Conservation (phyloP, 2,888 invertebrate genomes). For the Actias luna region DNA sequence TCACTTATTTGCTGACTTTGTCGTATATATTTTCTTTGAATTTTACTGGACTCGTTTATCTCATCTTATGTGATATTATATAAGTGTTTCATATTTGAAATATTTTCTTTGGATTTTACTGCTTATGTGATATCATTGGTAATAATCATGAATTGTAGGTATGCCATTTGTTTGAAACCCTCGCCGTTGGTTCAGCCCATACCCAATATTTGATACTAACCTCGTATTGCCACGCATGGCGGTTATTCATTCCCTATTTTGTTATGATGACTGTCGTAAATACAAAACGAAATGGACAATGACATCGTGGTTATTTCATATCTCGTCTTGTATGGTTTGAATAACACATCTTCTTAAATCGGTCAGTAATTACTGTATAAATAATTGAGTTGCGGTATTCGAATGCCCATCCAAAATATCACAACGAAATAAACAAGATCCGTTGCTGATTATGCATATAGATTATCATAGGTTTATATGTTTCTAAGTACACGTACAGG, state of each 20-base stretch:
- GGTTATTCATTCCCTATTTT: slow-evolving; percentile 67
- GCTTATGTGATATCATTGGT: slow-evolving; percentile 48
- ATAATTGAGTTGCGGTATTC: too few relatives aligned
- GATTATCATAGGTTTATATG: too few relatives aligned
- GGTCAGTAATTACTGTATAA: too few relatives aligned
- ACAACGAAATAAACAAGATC: too few relatives aligned
- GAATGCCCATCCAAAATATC: too few relatives aligned
- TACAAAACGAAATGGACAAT: slow-evolving; percentile 15
- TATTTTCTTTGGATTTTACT: slow-evolving; percentile 10
- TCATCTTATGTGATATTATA: not conserved
- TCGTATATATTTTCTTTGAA: too few relatives aligned
- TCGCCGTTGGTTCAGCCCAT: slow-evolving; percentile 27
- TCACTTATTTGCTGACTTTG: too few relatives aligned
- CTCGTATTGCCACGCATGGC: slow-evolving; percentile 41
- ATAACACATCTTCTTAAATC: too few relatives aligned
- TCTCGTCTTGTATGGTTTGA: not conserved
- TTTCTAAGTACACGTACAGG: too few relatives aligned
- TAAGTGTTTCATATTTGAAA: not conserved
- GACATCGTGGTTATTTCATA: not conserved
- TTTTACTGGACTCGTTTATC: too few relatives aligned
- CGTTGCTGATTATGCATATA: too few relatives aligned
- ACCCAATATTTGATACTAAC: slow-evolving; percentile 47
- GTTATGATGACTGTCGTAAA: slow-evolving; percentile 66
- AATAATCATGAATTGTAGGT: slow-evolving; percentile 54
- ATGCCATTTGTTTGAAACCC: slow-evolving; percentile 52